phyloP scores from a whole-genome alignment of 1,140 invertebrate species.

The Radopholus similis region DNA sequence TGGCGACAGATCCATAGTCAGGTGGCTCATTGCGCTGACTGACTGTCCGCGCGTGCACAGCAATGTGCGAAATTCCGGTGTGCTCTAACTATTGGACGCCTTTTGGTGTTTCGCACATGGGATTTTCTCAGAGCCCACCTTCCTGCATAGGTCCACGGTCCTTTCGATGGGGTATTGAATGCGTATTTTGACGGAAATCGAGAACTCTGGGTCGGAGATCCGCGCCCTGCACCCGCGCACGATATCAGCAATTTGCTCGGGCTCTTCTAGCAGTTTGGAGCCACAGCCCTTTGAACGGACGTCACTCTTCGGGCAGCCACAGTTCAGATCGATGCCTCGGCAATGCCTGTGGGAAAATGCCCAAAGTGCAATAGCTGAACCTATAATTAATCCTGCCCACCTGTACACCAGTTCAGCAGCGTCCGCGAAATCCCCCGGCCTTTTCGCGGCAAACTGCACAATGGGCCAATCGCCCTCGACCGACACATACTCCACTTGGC shows the following conservation, averaged over 20 bases:
- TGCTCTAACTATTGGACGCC: slow-evolving; percentile 67
- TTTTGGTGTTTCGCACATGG: background rate
- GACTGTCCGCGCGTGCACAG: slow-evolving; percentile 83
- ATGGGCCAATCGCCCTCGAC: slow-evolving; percentile 77
- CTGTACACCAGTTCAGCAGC: slow-evolving; percentile 78
- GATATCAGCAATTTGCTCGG: slow-evolving; percentile 77
- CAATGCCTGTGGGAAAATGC: slow-evolving; percentile 66
- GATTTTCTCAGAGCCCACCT: slow-evolving; percentile 44
- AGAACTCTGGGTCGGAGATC: slow-evolving; percentile 71
- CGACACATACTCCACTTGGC: slow-evolving; percentile 75
- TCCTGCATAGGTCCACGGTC: slow-evolving; percentile 73
- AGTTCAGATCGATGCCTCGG: slow-evolving; percentile 89
- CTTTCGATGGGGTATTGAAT: slow-evolving; percentile 64
- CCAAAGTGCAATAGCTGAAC: background rate
- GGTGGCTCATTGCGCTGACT: slow-evolving; percentile 75
- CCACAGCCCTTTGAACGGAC: slow-evolving; percentile 85
- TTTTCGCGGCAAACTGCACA: slow-evolving; percentile 89
- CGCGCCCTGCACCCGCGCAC: slow-evolving; percentile 72
- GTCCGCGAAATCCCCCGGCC: slow-evolving; percentile 74
- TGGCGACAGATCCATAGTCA: slow-evolving; percentile 70
- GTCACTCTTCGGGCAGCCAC: slow-evolving; percentile 84
- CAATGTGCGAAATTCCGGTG: slow-evolving; percentile 79
- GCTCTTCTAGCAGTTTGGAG: slow-evolving; percentile 75
- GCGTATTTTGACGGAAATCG: slow-evolving; percentile 86
- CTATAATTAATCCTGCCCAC: slow-evolving; percentile 64